Evolutionary conservation across 2,797 vertebrate genomes (phyloP).

Genomic region (Cetoscarus ocellatus): DNA sequence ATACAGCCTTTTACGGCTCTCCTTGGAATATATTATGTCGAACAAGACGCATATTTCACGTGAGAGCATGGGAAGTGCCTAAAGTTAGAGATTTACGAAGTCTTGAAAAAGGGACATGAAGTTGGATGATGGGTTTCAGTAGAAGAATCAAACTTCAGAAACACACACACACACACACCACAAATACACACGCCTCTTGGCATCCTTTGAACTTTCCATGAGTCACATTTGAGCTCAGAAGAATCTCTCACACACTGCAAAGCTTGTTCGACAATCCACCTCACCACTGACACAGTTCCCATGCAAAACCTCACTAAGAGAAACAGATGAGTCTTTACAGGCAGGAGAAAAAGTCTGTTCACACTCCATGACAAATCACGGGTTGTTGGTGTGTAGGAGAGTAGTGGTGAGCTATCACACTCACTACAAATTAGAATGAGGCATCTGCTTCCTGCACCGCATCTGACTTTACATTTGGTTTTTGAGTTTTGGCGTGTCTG

Average conservation of each 20-base stretch:
- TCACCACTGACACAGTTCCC: constrained; percentile 59
- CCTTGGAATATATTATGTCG: constrained; percentile 29
- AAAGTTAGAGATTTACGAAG: constrained; percentile 42
- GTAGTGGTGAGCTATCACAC: constrained; percentile 54
- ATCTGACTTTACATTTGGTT: constrained; percentile 56
- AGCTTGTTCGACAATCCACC: constrained; percentile 45
- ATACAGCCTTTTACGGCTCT: constrained; percentile 17
- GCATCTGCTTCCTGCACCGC: constrained; percentile 53
- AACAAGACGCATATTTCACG: constrained; percentile 26
- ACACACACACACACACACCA: constrained; percentile 14
- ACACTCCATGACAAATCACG: constrained; percentile 63
- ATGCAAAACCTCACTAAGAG: constrained; percentile 55
- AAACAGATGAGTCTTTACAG: constrained; percentile 52
- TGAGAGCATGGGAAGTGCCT: constrained; percentile 24
- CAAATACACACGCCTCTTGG: constrained; percentile 46
- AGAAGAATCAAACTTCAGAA: constrained; percentile 43
- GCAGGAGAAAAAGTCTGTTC: constrained; percentile 56
- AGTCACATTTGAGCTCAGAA: constrained; percentile 72
- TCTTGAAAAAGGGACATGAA: constrained; percentile 35
- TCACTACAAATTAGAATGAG: constrained; percentile 59
- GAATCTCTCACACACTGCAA: constrained; percentile 44
- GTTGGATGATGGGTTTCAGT: constrained; percentile 45
- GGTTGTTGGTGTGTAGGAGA: constrained; percentile 52
- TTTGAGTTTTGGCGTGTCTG: constrained; percentile 38
- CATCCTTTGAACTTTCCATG: constrained; percentile 71